Evolutionary conservation across 2,113 vertebrate species (phyloP).

Genomic region (Turdus rufiventris): DNA sequence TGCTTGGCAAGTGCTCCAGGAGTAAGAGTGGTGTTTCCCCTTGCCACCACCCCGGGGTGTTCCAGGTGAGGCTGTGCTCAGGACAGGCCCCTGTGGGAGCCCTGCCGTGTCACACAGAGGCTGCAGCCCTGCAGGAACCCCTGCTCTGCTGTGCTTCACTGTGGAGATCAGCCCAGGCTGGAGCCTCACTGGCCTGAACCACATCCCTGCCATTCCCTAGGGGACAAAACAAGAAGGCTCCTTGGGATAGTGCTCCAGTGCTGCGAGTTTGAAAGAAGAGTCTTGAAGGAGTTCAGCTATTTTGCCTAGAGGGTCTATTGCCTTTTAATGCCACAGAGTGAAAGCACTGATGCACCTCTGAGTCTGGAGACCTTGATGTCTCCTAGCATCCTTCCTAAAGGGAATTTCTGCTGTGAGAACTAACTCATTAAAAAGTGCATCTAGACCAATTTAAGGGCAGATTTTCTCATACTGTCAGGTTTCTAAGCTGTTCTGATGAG

Average conservation of each 20-base stretch:
- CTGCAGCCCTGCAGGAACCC: background rate
- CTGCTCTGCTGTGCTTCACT: rapidly evolving
- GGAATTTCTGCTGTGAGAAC: background rate
- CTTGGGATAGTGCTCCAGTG: background rate
- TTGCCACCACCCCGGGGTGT: background rate
- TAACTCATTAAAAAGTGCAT: background rate
- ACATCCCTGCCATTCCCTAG: background rate
- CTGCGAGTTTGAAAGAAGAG: background rate
- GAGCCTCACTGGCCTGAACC: rapidly evolving
- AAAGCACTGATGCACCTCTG: background rate
- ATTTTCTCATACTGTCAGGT: background rate
- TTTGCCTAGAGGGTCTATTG: background rate
- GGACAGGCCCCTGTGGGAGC: background rate
- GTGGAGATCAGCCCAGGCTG: rapidly evolving
- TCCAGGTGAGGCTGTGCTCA: background rate
- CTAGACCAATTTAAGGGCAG: background rate
- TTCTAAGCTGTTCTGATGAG: background rate
- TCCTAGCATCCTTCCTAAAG: background rate
- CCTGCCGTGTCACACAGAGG: background rate
- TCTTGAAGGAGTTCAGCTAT: background rate
- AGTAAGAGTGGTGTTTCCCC: background rate
- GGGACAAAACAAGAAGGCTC: background rate
- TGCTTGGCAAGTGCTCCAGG: background rate
- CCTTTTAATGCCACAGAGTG: background rate
- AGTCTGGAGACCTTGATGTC: background rate